Conservation (phyloP, 2,888 invertebrate genomes). For the Leucania comma region DNA sequence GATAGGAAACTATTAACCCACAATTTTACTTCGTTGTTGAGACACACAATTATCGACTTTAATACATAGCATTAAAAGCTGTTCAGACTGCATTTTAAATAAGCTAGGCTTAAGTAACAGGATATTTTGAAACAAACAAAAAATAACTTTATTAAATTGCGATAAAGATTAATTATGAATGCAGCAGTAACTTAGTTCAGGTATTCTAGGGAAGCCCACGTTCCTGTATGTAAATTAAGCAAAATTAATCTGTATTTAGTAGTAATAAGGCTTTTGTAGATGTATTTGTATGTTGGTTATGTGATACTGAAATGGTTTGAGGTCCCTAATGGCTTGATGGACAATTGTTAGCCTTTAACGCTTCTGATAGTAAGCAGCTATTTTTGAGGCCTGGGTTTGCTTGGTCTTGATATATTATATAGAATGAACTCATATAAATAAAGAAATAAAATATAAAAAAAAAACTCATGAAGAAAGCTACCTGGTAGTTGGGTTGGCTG, state of each 20-base stretch:
- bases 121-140: constrained; percentile 11
- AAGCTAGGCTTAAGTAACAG: not conserved
- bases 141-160: not conserved
- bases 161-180: constrained; percentile 14
- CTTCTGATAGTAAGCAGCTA: constrained; percentile 1
- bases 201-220: not conserved
- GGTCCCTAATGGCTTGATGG: constrained; percentile 55
- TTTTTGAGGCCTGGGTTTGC: constrained; percentile 12
- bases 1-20: constrained; percentile 59
- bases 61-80: not conserved
- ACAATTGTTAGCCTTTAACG: constrained; percentile 50
- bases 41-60: not conserved
- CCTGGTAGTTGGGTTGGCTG: too few relatives aligned
- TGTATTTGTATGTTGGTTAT: not conserved
- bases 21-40: not conserved
- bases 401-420: not conserved
- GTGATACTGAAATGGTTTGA: constrained; percentile 18
- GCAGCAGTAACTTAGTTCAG: constrained; percentile 3
- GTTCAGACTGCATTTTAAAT: not conserved
- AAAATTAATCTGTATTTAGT: not conserved
- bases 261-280: not conserved
- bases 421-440: too few relatives aligned
- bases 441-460: too few relatives aligned
- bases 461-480: too few relatives aligned
- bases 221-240: constrained; percentile 3